Conservation (phyloP, 1,140 invertebrate species). For the Aethina tumida region DNA sequence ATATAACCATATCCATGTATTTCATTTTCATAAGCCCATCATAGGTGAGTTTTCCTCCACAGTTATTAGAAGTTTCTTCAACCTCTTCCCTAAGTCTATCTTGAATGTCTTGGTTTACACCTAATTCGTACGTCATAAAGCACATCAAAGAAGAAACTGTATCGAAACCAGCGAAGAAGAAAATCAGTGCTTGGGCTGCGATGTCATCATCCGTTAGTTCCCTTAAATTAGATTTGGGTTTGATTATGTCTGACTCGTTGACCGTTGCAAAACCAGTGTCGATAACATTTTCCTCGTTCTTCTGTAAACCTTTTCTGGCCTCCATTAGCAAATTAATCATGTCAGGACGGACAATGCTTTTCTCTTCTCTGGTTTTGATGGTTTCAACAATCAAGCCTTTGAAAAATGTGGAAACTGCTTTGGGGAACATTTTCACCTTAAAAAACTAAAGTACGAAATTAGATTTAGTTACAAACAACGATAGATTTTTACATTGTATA, state of each 20-base stretch:
- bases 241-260: slow-evolving; percentile 35
- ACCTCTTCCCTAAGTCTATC: slow-evolving; percentile 35
- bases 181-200: slow-evolving; percentile 32
- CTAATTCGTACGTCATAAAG: slow-evolving; percentile 37
- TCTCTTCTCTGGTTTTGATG: slow-evolving; percentile 29
- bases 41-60: slow-evolving; percentile 30
- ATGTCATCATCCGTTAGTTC: slow-evolving; percentile 19
- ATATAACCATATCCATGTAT: slow-evolving; percentile 39
- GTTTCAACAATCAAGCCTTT: slow-evolving; percentile 15
- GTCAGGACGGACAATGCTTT: slow-evolving; percentile 32
- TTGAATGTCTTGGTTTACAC: slow-evolving; percentile 42
- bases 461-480: slow-evolving; percentile 5
- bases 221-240: too few relatives aligned
- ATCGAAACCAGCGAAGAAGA: slow-evolving; percentile 36
- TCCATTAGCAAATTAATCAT: slow-evolving; percentile 37
- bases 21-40: slow-evolving; percentile 38
- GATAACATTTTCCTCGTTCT: slow-evolving; percentile 28
- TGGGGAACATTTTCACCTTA: slow-evolving; percentile 10
- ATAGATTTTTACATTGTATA: slow-evolving; percentile 6
- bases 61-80: slow-evolving; percentile 23
- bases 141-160: slow-evolving; percentile 33
- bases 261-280: slow-evolving; percentile 38
- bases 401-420: slow-evolving; percentile 2
- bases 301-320: slow-evolving; percentile 26
- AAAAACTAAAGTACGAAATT: too few relatives aligned